These are phyloP conservation scores for Sarcophaga carnaria DNA, from an alignment of 2,888 invertebrate species.

Conservation along the genomic window DNA sequence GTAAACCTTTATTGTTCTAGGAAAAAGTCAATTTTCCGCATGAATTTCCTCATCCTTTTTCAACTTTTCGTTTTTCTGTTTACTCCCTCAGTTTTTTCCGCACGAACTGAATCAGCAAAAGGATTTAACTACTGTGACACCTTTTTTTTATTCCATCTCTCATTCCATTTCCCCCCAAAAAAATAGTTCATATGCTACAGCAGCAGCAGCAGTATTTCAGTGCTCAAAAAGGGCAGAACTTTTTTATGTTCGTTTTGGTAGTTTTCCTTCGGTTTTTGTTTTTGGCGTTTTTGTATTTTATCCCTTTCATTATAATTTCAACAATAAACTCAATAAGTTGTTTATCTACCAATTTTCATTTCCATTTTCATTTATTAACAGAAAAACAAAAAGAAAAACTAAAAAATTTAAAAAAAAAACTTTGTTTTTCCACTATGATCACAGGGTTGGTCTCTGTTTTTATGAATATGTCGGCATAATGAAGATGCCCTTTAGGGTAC, in stretches of 20 bases:
- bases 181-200: too few relatives aligned
- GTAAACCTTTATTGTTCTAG: conserved; percentile 32
- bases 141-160: not conserved
- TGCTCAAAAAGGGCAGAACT: not conserved
- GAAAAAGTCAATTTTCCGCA: conserved; percentile 68
- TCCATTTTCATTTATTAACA: conserved; percentile 5
- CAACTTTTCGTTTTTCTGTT: not conserved
- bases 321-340: conserved; percentile 29
- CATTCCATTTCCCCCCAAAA: too few relatives aligned
- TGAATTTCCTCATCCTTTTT: conserved; percentile 52
- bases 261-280: not conserved
- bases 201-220: too few relatives aligned
- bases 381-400: not conserved
- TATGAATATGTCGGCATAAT: conserved; percentile 12
- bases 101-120: conserved; percentile 27
- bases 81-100: not conserved
- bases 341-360: conserved; percentile 32
- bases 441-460: not conserved
- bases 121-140: conserved; percentile 14
- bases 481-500: conserved; percentile 1
- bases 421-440: not conserved
- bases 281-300: not conserved
- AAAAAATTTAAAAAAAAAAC: not conserved
- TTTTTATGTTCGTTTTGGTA: not conserved
- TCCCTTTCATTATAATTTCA: not conserved